Evolutionary conservation across 2,888 invertebrate species (phyloP), one percentile per base, ranked within the genome.

Genomic region (Chalcis sispes): DNA sequence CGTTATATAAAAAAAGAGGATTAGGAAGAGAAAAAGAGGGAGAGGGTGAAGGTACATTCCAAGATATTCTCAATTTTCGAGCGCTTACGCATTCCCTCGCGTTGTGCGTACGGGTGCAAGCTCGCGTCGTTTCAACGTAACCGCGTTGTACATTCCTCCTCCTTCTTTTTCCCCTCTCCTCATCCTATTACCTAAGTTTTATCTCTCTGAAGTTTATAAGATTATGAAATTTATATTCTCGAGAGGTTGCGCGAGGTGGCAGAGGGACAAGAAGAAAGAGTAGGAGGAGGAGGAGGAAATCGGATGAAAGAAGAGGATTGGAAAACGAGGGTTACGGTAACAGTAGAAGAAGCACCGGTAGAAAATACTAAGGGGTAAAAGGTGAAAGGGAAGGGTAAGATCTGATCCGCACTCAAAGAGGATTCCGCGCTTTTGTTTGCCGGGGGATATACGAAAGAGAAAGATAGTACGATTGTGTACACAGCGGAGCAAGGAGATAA

Each of bases 221-320:
- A 77, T 77, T 72, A 77, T 72, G 72, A 77, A 72, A 77, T 72
- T 77, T 67, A 72, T 77, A 77, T 72, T 72, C 76, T n/a, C 29
- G 42, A 13, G 40, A 64, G 42, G 36, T 66, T 48, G 29, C 25
- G 61, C 32, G 15, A 18, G 36, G 20, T 20, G 23, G 20, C n/a
- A 54, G 29, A 27, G 8, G 15, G 20, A 29, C n/a, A n/a, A n/a
- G n/a, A n/a, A n/a, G n/a, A n/a, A n/a, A n/a, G n/a, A n/a, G n/a
- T n/a, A 1, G 25, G 36, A 23, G n/a, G 36, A 8, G 25, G 15
- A 23, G 50, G 7, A 2, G 10, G 27, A 18, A 40, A n/a, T n/a
- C n/a, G n/a, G n/a, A n/a, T n/a, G n/a, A n/a, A n/a, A n/a, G n/a
- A n/a, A 25, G 18, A 36, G 50, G 36, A 69, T 75, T 62, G 56